phyloP scores from a whole-genome alignment of 2,113 vertebrate genomes.

The Bettongia penicillata region DNA sequence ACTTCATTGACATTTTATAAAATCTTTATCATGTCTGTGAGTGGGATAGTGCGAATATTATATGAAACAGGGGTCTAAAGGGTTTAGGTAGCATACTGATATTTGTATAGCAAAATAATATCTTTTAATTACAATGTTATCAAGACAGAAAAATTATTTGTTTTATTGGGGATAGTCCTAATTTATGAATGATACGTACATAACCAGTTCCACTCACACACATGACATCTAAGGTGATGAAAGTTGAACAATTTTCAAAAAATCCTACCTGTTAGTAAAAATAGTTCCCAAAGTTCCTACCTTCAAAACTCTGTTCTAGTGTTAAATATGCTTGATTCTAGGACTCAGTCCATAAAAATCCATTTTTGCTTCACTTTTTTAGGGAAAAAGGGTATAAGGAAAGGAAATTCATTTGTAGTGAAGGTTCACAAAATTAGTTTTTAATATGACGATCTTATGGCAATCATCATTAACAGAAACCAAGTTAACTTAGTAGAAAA shows the following conservation, averaged over 20 bases:
- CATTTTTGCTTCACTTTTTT: background rate
- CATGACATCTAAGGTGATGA: background rate
- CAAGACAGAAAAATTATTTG: background rate
- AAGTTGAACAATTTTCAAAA: slow-evolving; percentile 21
- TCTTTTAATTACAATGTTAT: background rate
- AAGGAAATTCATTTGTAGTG: background rate
- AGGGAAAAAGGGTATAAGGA: background rate
- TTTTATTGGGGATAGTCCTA: background rate
- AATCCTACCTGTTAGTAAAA: background rate
- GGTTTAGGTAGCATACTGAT: background rate
- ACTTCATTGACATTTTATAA: too few relatives aligned
- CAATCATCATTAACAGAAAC: slow-evolving; percentile 86
- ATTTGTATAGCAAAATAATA: background rate
- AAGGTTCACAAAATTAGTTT: slow-evolving; percentile 61
- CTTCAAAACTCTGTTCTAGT: background rate
- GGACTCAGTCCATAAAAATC: background rate
- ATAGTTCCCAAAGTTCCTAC: background rate
- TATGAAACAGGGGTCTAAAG: background rate
- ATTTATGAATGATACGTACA: background rate
- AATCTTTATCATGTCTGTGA: background rate
- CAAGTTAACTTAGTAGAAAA: slow-evolving; percentile 86
- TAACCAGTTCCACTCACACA: background rate
- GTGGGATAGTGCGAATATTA: background rate
- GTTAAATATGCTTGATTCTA: background rate
- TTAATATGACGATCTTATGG: slow-evolving; percentile 74